Evolutionary conservation across 2,888 invertebrate species (phyloP).

Genomic region (Drosophila anomalipes): DNA sequence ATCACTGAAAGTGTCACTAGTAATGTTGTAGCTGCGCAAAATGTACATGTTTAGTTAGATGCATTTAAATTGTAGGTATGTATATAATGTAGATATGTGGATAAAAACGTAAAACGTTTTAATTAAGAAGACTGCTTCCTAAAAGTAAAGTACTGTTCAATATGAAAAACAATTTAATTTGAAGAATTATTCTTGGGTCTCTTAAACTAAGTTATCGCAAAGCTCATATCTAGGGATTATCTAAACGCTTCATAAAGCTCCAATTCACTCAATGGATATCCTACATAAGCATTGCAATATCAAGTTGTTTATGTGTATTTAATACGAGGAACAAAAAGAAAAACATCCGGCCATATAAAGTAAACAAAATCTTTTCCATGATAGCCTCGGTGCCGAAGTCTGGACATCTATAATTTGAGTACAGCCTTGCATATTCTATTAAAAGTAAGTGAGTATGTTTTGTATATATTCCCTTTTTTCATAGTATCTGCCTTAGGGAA

Average conservation of each 20-base stretch:
- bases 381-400: not conserved
- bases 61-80: not conserved
- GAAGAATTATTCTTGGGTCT: not conserved
- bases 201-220: no score
- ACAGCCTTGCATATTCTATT: not conserved
- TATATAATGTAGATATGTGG: not conserved
- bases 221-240: no score
- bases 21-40: conserved; percentile 72
- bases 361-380: not conserved
- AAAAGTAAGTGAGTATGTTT: not conserved
- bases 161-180: not conserved
- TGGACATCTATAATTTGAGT: not conserved
- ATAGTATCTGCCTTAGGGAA: not conserved
- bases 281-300: not conserved
- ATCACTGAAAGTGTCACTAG: conserved; percentile 86
- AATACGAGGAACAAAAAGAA: not conserved
- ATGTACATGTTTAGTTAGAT: not conserved
- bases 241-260: not conserved
- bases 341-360: not conserved
- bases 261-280: not conserved
- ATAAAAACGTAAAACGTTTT: not conserved
- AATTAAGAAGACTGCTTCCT: not conserved
- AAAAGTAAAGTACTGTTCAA: not conserved
- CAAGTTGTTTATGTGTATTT: not conserved
- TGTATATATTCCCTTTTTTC: not conserved